Base-by-base conservation (phyloP, 2,113 vertebrate genomes). In the Salvator merianae region DNA sequence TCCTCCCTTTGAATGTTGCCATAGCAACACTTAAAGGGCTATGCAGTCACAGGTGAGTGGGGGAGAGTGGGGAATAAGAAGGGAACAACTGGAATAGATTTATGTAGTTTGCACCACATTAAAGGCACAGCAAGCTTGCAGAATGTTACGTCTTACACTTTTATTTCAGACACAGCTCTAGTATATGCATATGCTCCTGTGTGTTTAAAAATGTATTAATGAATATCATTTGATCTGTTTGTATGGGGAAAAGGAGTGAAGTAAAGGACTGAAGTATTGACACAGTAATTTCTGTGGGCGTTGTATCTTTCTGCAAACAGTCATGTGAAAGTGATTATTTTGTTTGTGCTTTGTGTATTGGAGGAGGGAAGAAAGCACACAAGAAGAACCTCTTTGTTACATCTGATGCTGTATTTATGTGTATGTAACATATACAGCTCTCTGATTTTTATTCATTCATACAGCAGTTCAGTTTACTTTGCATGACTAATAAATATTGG, bases 11-110 rank as follows among this genome's bases (percentile, higher is more conserved):
- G 6, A 22, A 2, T 16, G 83, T 85, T 79, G 83, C 83, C 68
- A 79, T 47, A 59, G 77, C 32, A 63, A 85, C 77, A 12, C 76
- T 79, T 73, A 73, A 79, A 50, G 69, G 62, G 77, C 69, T 18
- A 32, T 18, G 36, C 36, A 18, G 8, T 22, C 38, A 24, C 28
- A 4, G 70, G 36, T 4, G 70, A 8, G 36, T 7, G 36, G 22
- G 13, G 59, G 59, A 24, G 24, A 62, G 38, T 16, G 40, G 28
- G 24, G 30, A 40, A 13, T 26, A 38, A 40, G 36, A 62, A 34
- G 30, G 20, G 2, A 7, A 22, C 5, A 16, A 32, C 28, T 18
- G 43, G 13, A 53, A 16, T 5, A 77, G 8, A 26, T 16, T 36
- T 34, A 20, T 12, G 13, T 30, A 30, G 34, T 74, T 13, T 47